These are phyloP conservation scores for Phymastichus coffea DNA, from an alignment of 1,140 invertebrate species.

Conservation along the genomic window DNA sequence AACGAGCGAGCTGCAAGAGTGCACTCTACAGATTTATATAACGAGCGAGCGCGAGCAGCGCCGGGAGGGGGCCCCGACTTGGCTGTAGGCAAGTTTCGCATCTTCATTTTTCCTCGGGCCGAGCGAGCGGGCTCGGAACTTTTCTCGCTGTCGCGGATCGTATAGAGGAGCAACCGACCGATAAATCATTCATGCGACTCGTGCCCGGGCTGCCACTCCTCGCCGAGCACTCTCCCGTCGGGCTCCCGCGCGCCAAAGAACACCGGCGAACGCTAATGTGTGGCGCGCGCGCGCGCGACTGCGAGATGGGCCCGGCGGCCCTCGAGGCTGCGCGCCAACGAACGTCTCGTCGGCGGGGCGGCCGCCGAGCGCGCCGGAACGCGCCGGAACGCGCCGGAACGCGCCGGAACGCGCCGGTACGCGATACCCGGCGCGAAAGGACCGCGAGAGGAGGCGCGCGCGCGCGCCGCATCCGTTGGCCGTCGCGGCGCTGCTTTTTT, in stretches of 20 bases:
- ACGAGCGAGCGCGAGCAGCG: too few species aligned
- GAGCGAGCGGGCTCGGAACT: conserved; percentile 14
- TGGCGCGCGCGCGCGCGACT: conserved; percentile 14
- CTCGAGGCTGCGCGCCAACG: too few species aligned
- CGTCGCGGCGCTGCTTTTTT: too few species aligned
- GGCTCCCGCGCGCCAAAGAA: background rate
- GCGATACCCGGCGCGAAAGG: too few species aligned
- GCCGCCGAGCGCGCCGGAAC: conserved; percentile 1
- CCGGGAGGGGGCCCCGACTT: too few species aligned
- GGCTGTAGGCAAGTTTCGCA: too few species aligned
- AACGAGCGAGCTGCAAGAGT: too few species aligned
- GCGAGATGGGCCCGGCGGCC: too few species aligned
- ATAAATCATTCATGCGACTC: conserved; percentile 22
- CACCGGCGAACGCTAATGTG: conserved; percentile 23
- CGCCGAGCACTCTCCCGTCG: background rate
- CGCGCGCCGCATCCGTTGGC: background rate
- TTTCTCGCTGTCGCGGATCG: conserved; percentile 23
- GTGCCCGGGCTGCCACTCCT: background rate
- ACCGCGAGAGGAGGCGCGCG: background rate
- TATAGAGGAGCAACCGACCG: conserved; percentile 12
- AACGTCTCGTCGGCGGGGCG: too few species aligned
- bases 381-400: too few species aligned
- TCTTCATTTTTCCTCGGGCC: conserved; percentile 34
- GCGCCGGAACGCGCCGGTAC: too few species aligned
- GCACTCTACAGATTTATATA: too few species aligned